Percentiles rank a stretch among this genome's conserved stretches.
Conservation (phyloP, 2,113 vertebrate genomes). For the Labrus mixtus region DNA sequence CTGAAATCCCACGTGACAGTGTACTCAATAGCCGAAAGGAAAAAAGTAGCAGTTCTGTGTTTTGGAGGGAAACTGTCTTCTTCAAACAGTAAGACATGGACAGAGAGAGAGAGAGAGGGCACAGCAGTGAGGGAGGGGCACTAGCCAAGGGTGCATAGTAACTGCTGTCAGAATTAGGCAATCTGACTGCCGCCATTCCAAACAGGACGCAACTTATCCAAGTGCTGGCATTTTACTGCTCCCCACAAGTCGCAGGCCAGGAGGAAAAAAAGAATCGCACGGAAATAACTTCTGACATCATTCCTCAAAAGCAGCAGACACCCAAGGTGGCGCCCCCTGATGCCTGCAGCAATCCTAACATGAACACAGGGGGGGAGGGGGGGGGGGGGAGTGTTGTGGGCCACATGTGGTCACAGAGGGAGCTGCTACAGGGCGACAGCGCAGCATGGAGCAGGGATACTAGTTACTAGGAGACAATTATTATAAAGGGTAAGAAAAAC, state of each 20-base stretch:
- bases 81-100: slow-evolving; percentile 8
- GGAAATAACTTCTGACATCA: slow-evolving; percentile 77
- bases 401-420: slow-evolving; percentile 59
- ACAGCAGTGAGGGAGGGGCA: slow-evolving; percentile 18
- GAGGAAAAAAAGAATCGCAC: slow-evolving; percentile 43
- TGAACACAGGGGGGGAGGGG: slow-evolving; percentile 15
- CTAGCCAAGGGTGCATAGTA: slow-evolving; percentile 61
- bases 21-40: slow-evolving; percentile 18
- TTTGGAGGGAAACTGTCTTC: slow-evolving; percentile 42
- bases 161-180: slow-evolving; percentile 79
- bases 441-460: slow-evolving; percentile 27
- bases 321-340: slow-evolving; percentile 25
- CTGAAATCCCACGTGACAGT: slow-evolving; percentile 27
- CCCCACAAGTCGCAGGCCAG: slow-evolving; percentile 39
- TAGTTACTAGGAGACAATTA: slow-evolving; percentile 35
- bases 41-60: slow-evolving; percentile 23
- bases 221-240: slow-evolving; percentile 66
- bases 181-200: slow-evolving; percentile 71
- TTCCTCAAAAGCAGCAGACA: slow-evolving; percentile 65
- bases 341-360: slow-evolving; percentile 47
- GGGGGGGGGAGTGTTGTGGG: slow-evolving; percentile 38
- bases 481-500: slow-evolving; percentile 33
- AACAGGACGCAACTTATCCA: slow-evolving; percentile 69
- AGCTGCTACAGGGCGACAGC: slow-evolving; percentile 32
- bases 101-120: slow-evolving; percentile 16